phyloP scores from a whole-genome alignment of 2,113 vertebrate species.

The Euleptes europaea region DNA sequence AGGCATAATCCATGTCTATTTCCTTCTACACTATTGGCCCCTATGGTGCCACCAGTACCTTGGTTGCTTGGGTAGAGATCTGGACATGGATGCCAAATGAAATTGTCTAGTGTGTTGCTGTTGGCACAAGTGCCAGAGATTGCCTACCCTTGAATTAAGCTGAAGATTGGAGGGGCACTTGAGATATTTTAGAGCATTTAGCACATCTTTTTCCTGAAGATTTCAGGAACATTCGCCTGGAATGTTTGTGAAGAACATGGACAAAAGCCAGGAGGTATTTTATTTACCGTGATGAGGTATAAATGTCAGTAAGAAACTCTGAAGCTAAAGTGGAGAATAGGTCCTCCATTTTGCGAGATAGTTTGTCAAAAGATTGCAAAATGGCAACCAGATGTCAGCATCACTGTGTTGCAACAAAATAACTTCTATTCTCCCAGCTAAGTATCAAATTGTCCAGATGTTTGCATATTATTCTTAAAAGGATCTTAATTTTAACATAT shows the following conservation, averaged over 20 bases:
- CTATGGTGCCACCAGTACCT: too few relatives aligned
- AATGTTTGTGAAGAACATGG: background rate
- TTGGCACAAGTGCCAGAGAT: too few relatives aligned
- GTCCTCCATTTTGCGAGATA: background rate
- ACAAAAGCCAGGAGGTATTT: background rate
- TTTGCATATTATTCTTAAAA: too few relatives aligned
- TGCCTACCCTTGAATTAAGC: background rate
- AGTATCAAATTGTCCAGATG: background rate
- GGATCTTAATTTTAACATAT: too few relatives aligned
- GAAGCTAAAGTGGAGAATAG: background rate
- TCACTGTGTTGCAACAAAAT: slow-evolving; percentile 5
- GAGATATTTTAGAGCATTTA: too few relatives aligned
- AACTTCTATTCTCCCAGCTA: background rate
- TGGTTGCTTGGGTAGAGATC: too few relatives aligned
- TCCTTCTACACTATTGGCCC: too few relatives aligned
- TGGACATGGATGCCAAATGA: too few relatives aligned
- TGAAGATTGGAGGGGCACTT: background rate
- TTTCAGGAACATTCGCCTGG: background rate
- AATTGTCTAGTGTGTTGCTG: too few relatives aligned
- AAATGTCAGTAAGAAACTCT: slow-evolving; percentile 9
- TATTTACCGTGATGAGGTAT: background rate
- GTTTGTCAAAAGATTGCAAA: background rate
- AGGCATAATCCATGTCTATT: too few relatives aligned
- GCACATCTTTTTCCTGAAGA: background rate
- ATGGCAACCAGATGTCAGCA: background rate